A percentile compares a stretch with the other conserved stretches of the same genome.
Conservation (phyloP, 2,888 invertebrate species). For the Drosophila pseudotalamancana region DNA sequence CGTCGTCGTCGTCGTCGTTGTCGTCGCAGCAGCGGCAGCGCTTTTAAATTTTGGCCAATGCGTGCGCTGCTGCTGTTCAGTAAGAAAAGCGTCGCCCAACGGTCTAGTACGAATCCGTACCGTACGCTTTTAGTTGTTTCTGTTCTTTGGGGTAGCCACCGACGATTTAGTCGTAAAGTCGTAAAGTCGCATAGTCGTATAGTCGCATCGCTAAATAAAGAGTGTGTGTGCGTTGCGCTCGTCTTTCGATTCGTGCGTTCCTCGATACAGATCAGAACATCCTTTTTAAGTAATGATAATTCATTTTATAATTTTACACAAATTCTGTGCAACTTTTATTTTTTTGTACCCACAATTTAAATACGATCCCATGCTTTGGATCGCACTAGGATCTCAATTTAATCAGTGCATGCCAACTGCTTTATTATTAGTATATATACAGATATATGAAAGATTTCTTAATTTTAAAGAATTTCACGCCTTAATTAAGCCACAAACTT, state of each 20-base stretch:
- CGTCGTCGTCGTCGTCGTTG: constrained; percentile 41
- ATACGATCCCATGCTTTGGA: too few species aligned
- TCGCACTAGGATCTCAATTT: too few species aligned
- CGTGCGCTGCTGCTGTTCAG: constrained; percentile 82
- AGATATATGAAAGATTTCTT: not conserved
- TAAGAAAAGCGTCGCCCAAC: constrained; percentile 85
- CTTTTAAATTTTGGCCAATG: constrained; percentile 73
- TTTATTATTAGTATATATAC: too few species aligned
- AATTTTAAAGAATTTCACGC: constrained; percentile 24
- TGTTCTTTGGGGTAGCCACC: constrained; percentile 61
- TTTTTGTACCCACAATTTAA: too few species aligned
- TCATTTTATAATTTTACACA: not conserved
- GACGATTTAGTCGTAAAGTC: constrained; percentile 39
- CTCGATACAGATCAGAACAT: constrained; percentile 48
- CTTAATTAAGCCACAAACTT: constrained; percentile 30
- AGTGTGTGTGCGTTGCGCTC: constrained; percentile 76
- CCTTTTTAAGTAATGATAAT: constrained; percentile 35
- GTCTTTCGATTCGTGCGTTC: constrained; percentile 69
- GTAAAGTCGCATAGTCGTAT: constrained; percentile 31
- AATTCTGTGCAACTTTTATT: constrained; percentile 6
- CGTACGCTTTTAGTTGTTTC: constrained; percentile 83
- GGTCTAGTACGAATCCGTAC: constrained; percentile 84
- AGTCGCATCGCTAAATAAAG: constrained; percentile 21
- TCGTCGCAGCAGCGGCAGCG: constrained; percentile 56
- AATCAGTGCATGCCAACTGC: not conserved